Conservation (phyloP, 2,888 invertebrate genomes). For the Orthonevra nobilis region DNA sequence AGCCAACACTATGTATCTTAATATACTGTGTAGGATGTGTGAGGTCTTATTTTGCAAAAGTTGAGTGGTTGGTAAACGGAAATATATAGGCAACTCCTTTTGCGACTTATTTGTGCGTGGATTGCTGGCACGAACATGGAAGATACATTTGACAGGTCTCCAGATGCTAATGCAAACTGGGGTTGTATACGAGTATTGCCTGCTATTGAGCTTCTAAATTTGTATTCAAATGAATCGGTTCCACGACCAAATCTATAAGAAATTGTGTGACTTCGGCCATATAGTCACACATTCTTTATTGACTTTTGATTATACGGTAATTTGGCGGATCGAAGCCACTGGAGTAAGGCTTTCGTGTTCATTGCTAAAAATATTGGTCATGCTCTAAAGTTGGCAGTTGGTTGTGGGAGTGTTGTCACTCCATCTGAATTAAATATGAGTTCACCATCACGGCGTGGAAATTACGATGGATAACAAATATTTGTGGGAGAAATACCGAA, state of each 20-base stretch:
- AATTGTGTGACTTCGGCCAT: slow-evolving; percentile 31
- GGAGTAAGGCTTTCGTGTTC: slow-evolving; percentile 44
- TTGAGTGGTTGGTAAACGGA: slow-evolving; percentile 53
- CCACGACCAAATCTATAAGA: not conserved
- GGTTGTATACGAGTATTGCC: not conserved
- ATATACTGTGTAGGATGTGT: slow-evolving; percentile 54
- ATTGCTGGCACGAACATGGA: slow-evolving; percentile 47
- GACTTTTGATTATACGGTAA: slow-evolving; percentile 13
- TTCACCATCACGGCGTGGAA: slow-evolving; percentile 32
- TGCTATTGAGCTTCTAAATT: slow-evolving; percentile 28
- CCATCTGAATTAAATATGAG: slow-evolving; percentile 42
- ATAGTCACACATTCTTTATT: slow-evolving; percentile 4
- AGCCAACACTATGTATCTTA: slow-evolving; percentile 28
- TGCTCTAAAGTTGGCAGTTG: slow-evolving; percentile 5
- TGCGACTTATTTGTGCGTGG: slow-evolving; percentile 60
- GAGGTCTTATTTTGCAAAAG: slow-evolving; percentile 33
- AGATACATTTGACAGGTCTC: slow-evolving; percentile 16
- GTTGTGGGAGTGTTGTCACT: slow-evolving; percentile 48
- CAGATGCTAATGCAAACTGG: too few relatives aligned
- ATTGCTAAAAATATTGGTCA: slow-evolving; percentile 47
- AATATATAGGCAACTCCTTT: slow-evolving; percentile 55
- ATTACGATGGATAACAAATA: slow-evolving; percentile 8
- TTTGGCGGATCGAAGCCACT: slow-evolving; percentile 18
- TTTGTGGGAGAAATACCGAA: too few relatives aligned
- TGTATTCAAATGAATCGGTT: slow-evolving; percentile 40